phyloP scores from a whole-genome alignment of 2,113 vertebrate species.

The Nothoprocta pentlandii region DNA sequence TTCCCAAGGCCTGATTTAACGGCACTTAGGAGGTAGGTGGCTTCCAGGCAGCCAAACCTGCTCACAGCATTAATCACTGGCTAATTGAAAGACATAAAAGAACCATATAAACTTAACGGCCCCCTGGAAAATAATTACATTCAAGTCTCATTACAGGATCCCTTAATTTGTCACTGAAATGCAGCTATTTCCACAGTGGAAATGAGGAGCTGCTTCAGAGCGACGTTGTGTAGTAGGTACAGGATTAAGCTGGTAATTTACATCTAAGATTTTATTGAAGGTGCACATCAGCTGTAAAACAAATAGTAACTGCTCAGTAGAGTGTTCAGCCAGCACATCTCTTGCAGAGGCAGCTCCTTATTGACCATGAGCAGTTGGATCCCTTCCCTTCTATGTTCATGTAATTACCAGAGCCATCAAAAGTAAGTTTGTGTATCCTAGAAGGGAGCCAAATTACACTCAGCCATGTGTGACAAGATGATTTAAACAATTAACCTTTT shows the following conservation, averaged over 20 bases:
- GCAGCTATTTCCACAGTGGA: not conserved
- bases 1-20: not conserved
- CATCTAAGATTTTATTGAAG: not conserved
- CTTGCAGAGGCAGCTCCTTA: not conserved
- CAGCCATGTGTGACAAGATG: not conserved
- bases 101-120: conserved; percentile 17
- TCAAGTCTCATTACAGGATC: conserved; percentile 18
- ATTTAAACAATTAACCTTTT: conserved; percentile 55
- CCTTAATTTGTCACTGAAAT: conserved; percentile 18
- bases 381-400: not conserved
- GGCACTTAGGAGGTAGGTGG: not conserved
- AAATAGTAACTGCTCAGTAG: not conserved
- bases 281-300: not conserved
- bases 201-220: not conserved
- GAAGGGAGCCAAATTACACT: conserved; percentile 14
- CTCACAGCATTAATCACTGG: conserved; percentile 34
- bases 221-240: not conserved
- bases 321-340: not conserved
- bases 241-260: not conserved
- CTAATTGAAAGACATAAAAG: conserved; percentile 17
- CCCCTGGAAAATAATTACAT: conserved; percentile 37
- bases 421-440: not conserved
- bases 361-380: not conserved
- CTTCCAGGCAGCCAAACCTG: conserved; percentile 3
- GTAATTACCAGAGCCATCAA: not conserved